Percentiles rank a stretch among this genome's conserved stretches.
Evolutionary conservation across 2,113 vertebrate genomes (phyloP).

Genomic region (Hydrolagus affinis): DNA sequence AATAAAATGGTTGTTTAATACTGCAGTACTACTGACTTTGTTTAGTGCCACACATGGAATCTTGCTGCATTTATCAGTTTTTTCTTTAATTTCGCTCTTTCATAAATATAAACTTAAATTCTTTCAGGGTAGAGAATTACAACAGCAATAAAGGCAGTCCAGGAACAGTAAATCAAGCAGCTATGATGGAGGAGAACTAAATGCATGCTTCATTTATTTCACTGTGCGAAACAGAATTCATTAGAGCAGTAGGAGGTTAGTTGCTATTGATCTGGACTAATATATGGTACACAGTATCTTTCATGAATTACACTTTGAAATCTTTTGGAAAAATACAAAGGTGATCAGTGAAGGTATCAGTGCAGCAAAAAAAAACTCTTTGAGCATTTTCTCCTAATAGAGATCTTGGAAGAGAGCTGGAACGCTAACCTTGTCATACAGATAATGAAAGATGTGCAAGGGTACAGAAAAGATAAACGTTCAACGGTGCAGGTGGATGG

Average conservation of each 20-base stretch:
- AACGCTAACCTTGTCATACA: conserved; percentile 13
- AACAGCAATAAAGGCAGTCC: not conserved
- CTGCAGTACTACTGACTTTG: not conserved
- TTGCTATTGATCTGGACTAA: not conserved
- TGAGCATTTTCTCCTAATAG: not conserved
- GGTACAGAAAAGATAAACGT: conserved; percentile 17
- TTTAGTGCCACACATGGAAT: too few species aligned
- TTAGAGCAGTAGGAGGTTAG: not conserved
- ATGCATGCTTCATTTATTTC: conserved; percentile 3
- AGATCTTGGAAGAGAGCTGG: not conserved
- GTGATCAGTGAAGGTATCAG: not conserved
- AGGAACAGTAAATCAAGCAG: not conserved
- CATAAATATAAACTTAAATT: conserved; percentile 1
- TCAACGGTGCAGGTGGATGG: not conserved
- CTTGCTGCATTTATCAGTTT: not conserved
- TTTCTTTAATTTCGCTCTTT: conserved; percentile 21
- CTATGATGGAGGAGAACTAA: conserved; percentile 1
- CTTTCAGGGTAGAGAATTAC: conserved; percentile 9
- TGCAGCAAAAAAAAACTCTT: not conserved
- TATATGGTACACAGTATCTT: not conserved
- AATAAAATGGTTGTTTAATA: too few species aligned
- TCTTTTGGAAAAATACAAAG: not conserved
- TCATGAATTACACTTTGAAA: not conserved
- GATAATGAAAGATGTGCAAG: conserved; percentile 25
- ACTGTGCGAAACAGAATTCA: conserved; percentile 13